Evolutionary conservation across 2,888 invertebrate genomes (phyloP), one percentile per base, ranked within the genome.

Genomic region (Willowsia nigromaculata): DNA sequence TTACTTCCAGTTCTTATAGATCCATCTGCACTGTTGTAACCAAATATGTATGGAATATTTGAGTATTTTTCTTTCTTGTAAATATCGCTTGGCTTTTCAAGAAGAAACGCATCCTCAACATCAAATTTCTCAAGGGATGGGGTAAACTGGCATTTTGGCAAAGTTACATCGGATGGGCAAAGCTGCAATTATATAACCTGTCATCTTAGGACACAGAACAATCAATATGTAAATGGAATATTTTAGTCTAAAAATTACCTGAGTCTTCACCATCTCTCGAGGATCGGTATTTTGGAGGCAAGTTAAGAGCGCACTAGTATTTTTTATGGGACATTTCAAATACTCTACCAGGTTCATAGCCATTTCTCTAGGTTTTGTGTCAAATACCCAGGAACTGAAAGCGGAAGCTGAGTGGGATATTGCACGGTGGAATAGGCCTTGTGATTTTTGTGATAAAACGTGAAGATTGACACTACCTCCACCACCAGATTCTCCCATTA

Each of bases 391-490:
- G 5, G 53, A 33, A 9, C n/a, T n/a, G 9, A 53, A 78, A 1
- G 56, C 53, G 1, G 76, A 71, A 25, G 53, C 81, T 9, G 53
- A 53, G 9, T 53, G 50, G 25, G 68, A 37, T 22, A 88, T 59
- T 6, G 88, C 88, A 0, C 81, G 47, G 13, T 71, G 82, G 47
- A 88, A 88, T 11, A 88, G 30, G 0, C 88, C 88, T 15, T 53
- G 33, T 22, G 59, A 56, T 5, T 50, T 15, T 22, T 53, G 43
- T 5, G 62, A 68, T 0, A 88, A 18, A 13, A 88, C 33, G 56
- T 82, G 82, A 15, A 82, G 40, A 27, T 82, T 13, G 9, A 71
- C 37, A 15, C 80, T 56, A 11, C 27, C 47, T 3, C 30, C 9
- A 0, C 85, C 85, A 1, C 74, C 85, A 11, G 68, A 85, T 15